These are phyloP conservation scores for Paracentrotus lividus DNA, from an alignment of 53 echinoderm and acorn worm species.

Conservation along the genomic window DNA sequence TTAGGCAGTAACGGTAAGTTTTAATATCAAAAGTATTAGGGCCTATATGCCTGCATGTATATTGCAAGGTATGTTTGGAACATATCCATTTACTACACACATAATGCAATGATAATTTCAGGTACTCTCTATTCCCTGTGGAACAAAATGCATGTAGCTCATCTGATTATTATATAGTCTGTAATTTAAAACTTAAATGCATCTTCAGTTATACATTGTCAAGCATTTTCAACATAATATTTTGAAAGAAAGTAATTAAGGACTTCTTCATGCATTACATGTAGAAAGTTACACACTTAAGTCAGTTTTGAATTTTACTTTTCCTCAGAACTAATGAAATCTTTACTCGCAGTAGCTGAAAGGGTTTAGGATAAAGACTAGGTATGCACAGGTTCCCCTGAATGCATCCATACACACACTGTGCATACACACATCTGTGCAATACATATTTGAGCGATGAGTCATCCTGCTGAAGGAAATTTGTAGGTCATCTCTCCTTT, in stretches of 20 bases:
- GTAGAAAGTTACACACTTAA: too few species aligned
- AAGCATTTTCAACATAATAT: too few species aligned
- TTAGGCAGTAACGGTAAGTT: too few species aligned
- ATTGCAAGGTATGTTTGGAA: too few species aligned
- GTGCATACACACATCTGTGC: conserved; percentile 31
- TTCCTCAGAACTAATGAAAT: neutral
- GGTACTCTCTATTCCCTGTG: neutral
- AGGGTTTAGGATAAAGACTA: conserved; percentile 20
- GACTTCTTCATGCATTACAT: neutral
- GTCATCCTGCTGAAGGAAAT: conserved; percentile 64
- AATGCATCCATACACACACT: conserved; percentile 36
- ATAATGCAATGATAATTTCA: neutral
- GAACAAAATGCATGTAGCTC: conserved; percentile 1
- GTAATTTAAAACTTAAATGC: neutral
- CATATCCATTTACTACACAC: too few species aligned
- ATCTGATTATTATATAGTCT: neutral
- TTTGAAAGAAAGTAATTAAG: neutral
- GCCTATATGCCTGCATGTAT: too few species aligned
- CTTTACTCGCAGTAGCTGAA: neutral
- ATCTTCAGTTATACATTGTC: neutral
- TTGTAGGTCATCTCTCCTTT: conserved; percentile 65
- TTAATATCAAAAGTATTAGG: too few species aligned
- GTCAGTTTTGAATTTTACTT: neutral
- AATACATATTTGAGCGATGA: conserved; percentile 65
- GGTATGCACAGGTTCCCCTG: conserved; percentile 6